These are phyloP conservation scores for Polypterus senegalus DNA, from an alignment of 2,113 vertebrate genomes.

Conservation along the genomic window DNA sequence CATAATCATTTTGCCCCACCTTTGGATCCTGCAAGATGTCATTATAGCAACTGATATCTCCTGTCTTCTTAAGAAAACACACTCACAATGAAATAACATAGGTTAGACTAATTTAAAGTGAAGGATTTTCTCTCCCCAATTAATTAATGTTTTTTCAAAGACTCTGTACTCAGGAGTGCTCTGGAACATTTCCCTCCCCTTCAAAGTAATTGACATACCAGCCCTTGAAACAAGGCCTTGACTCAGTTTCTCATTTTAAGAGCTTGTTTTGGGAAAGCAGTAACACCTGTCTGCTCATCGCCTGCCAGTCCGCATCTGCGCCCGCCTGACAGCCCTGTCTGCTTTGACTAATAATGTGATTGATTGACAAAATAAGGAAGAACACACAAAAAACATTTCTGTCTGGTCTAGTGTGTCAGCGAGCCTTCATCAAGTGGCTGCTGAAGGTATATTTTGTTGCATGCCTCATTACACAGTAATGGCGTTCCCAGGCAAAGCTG, in stretches of 20 bases:
- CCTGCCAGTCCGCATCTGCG: constrained; percentile 65
- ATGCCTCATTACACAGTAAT: constrained; percentile 88
- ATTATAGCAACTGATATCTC: constrained; percentile 13
- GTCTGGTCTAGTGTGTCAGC: constrained; percentile 76
- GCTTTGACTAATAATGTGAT: constrained; percentile 88
- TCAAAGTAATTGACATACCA: constrained; percentile 41
- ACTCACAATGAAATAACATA: constrained; percentile 24
- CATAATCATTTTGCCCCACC: too few species aligned
- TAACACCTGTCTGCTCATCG: constrained; percentile 71
- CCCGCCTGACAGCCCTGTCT: constrained; percentile 68
- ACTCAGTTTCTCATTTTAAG: constrained; percentile 51
- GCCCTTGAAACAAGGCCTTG: constrained; percentile 53
- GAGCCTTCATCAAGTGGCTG: constrained; percentile 76
- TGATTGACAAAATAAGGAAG: constrained; percentile 84
- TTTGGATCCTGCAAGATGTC: constrained; percentile 21
- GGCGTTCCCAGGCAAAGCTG: constrained; percentile 72
- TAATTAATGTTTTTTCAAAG: constrained; percentile 9
- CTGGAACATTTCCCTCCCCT: neutral
- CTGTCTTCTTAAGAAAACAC: constrained; percentile 19
- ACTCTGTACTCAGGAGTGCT: neutral
- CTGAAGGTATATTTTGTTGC: constrained; percentile 80
- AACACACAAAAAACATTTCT: constrained; percentile 70
- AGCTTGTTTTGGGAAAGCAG: constrained; percentile 55
- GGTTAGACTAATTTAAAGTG: constrained; percentile 5
- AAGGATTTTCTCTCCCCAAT: constrained; percentile 1